Conservation (phyloP, 2,113 vertebrate genomes). For the Naja naja region DNA sequence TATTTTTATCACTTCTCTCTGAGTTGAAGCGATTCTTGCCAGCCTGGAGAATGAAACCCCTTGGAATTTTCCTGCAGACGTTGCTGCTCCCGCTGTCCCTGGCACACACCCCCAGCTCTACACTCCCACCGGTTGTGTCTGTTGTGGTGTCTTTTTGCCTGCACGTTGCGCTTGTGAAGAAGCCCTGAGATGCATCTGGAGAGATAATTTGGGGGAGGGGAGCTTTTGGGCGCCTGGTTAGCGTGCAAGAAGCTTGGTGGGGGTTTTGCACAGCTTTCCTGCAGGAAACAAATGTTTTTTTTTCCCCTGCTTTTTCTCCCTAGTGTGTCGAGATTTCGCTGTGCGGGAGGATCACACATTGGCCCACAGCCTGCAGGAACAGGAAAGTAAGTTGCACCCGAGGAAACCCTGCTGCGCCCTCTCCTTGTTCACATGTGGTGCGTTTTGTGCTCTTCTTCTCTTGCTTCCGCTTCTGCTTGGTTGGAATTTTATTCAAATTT, state of each 20-base stretch:
- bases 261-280: rapidly evolving
- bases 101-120: too few species aligned
- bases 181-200: neutral
- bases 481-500: neutral
- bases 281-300: neutral
- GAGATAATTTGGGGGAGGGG: neutral
- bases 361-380: slow-evolving; percentile 95
- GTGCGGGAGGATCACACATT: slow-evolving; percentile 93
- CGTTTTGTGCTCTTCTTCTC: neutral
- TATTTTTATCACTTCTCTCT: neutral
- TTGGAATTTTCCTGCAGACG: neutral
- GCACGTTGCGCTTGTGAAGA: neutral
- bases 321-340: slow-evolving; percentile 92
- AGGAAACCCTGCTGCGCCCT: too few species aligned
- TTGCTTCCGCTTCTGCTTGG: neutral
- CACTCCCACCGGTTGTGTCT: neutral
- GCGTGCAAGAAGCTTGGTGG: neutral
- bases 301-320: neutral
- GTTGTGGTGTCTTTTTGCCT: neutral
- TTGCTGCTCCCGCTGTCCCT: too few species aligned
- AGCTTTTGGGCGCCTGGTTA: neutral
- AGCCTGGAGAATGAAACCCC: too few species aligned
- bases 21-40: neutral
- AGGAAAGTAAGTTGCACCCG: slow-evolving; percentile 79
- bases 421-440: rapidly evolving